phyloP scores from a whole-genome alignment of 2,113 vertebrate genomes.

The Aleadryas rufinucha region DNA sequence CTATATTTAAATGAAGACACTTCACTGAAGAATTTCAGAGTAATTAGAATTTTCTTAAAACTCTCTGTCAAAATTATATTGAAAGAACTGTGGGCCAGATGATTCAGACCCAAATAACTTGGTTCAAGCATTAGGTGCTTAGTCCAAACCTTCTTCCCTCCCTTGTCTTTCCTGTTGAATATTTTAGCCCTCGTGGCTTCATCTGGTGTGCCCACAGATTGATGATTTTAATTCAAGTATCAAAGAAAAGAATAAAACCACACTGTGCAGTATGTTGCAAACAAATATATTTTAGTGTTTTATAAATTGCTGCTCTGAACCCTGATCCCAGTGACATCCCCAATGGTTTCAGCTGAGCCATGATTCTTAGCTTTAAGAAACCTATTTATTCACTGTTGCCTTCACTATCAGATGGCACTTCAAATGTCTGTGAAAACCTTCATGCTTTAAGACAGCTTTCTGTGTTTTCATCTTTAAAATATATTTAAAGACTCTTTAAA shows the following conservation, averaged over 20 bases:
- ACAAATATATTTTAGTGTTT: background rate
- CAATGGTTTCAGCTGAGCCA: background rate
- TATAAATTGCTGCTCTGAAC: background rate
- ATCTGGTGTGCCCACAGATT: no score
- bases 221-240: background rate
- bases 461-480: background rate
- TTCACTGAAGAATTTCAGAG: background rate
- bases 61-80: background rate
- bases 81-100: background rate
- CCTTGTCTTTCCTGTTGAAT: background rate
- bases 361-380: background rate
- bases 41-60: background rate
- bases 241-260: background rate
- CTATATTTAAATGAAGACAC: constrained; percentile 2
- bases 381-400: background rate
- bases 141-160: background rate
- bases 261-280: background rate
- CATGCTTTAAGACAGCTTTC: background rate
- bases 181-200: fast-evolving
- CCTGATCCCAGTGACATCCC: background rate
- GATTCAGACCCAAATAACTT: background rate
- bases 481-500: background rate
- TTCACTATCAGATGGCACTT: background rate
- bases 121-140: background rate
- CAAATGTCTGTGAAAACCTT: background rate